Percentiles rank a stretch among this genome's conserved stretches.
Evolutionary conservation across 2,113 vertebrate genomes (phyloP).

Genomic region (Ameiurus melas): DNA sequence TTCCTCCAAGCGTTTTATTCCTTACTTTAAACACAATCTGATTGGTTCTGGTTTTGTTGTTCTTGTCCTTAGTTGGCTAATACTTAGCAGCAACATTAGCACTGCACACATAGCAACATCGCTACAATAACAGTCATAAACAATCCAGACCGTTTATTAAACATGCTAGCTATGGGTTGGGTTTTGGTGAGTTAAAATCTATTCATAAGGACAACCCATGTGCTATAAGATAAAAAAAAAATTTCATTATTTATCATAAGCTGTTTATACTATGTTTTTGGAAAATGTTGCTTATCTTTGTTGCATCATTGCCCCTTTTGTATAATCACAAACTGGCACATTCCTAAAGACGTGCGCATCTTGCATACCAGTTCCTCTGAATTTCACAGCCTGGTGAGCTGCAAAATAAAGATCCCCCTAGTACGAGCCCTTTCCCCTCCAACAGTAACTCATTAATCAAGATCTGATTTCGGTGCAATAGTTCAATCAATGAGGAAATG

Average conservation of each 20-base stretch:
- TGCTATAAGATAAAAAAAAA: background rate
- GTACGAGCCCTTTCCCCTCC: conserved; percentile 38
- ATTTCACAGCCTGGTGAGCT: conserved; percentile 41
- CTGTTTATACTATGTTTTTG: background rate
- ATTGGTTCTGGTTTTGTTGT: background rate
- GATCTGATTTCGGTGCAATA: conserved; percentile 57
- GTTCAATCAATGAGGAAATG: conserved; percentile 55
- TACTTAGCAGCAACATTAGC: background rate
- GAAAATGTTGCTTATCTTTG: background rate
- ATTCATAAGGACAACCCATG: too few relatives aligned
- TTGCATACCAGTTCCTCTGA: conserved; percentile 19
- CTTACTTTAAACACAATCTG: background rate
- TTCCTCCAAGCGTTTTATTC: background rate
- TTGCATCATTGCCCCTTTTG: background rate
- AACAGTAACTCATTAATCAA: conserved; percentile 50
- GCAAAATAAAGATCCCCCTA: conserved; percentile 51
- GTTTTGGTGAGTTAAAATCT: background rate
- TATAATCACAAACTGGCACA: background rate
- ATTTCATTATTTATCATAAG: background rate
- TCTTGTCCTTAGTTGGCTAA: background rate
- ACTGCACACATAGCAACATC: background rate
- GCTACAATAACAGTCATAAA: background rate
- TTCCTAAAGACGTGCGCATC: background rate
- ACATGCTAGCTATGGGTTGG: background rate
- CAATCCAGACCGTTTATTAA: background rate